Conservation (phyloP, 2,113 vertebrate genomes). For the Sterna hirundo region DNA sequence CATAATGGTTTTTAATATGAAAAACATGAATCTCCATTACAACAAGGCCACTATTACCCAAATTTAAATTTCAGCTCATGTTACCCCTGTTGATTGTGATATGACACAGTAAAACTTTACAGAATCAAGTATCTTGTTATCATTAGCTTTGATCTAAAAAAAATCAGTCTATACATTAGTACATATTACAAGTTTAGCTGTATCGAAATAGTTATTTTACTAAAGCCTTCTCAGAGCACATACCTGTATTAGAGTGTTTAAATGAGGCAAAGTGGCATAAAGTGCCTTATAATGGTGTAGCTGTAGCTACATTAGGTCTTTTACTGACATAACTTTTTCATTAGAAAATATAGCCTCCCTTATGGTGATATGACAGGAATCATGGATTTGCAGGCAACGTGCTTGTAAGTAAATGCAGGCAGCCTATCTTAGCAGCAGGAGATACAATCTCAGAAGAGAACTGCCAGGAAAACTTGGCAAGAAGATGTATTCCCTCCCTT, state of each 20-base stretch:
- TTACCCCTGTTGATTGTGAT: background rate
- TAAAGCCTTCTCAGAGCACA: background rate
- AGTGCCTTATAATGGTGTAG: background rate
- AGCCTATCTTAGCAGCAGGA: background rate
- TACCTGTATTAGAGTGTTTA: background rate
- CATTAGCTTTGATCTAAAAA: background rate
- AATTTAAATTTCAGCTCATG: background rate
- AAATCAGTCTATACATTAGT: background rate
- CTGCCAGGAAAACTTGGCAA: background rate
- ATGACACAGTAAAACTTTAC: background rate
- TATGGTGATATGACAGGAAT: background rate
- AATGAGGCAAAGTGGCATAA: background rate
- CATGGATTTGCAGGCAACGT: background rate
- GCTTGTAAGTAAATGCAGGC: background rate
- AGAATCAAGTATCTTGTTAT: background rate
- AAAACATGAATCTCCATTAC: background rate
- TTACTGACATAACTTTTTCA: background rate
- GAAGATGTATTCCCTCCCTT: background rate
- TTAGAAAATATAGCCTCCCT: background rate
- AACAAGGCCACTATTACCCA: background rate
- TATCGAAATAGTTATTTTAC: background rate
- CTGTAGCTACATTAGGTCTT: background rate
- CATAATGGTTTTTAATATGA: background rate
- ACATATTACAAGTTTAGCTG: background rate
- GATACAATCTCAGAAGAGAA: background rate